Base-by-base conservation (phyloP, 2,797 vertebrate genomes). In the Cynodonichthys magdalenae region DNA sequence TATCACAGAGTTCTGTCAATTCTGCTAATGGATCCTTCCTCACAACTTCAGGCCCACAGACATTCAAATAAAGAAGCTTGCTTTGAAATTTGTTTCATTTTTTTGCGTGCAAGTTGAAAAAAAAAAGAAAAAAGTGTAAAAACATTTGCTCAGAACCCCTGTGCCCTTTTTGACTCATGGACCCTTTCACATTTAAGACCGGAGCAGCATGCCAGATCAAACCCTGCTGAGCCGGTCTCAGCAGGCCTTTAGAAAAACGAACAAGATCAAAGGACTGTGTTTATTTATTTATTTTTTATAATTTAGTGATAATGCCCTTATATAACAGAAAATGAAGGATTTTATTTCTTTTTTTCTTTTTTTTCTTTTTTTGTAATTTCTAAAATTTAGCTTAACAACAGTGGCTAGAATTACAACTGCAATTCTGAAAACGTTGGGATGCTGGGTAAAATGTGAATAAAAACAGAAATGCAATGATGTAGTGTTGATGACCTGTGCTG, bases 111-210 rank as follows among this genome's bases (percentile, higher is more conserved):
- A 42, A 52, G 17, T 36, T 12, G 18, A 52, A 20, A 36, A 55
- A 60, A 56, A 63, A 42, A 56, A 31, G 18, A 15, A n/a, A 27
- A 4, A 50, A 1, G n/a, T n/a, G n/a, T 52, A 53, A 10, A 29
- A 71, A 27, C 49, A 42, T 10, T 44, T 55, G 67, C 62, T 77
- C 19, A 51, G 24, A 67, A 67, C 48, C 20, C 0, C 1, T 15
- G 39, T 66, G 66, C 18, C 24, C 57, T 58, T 15, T 53, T 63
- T 53, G 57, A 73, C 80, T 51, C 53, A 41, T 24, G 28, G 68
- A 72, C 80, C 73, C 14, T 15, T 77, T 81, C 78, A 85, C 82
- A 83, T 81, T 85, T 80, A 60, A 68, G 59, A 71, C 19, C 51
- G 39, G 58, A 58, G 55, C 17, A 70, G 66, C 18, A 48, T 51